A percentile compares a stretch with the other conserved stretches of the same genome.
These are phyloP conservation scores for Cydia strobilella DNA, from an alignment of 1,140 invertebrate species.

Conservation along the genomic window DNA sequence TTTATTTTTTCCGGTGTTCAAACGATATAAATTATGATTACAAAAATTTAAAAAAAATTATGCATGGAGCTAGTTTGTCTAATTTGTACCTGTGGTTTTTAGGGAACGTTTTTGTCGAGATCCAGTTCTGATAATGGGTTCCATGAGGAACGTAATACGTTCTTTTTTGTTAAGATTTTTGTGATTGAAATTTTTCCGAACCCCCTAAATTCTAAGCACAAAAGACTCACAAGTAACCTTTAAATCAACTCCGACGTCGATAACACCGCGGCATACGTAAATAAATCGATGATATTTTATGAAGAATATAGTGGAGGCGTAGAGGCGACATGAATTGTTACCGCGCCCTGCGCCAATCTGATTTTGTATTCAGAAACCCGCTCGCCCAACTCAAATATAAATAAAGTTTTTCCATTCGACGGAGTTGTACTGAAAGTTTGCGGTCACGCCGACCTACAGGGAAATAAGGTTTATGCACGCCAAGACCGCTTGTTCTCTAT, in stretches of 20 bases:
- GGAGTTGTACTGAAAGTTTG: constrained; percentile 59
- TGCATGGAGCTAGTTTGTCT: no score
- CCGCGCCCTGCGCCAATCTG: constrained; percentile 46
- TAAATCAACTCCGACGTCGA: constrained; percentile 25
- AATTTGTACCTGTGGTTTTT: no score
- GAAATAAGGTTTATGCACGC: constrained; percentile 56
- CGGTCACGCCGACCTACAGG: constrained; percentile 48
- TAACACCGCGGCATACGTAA: constrained; percentile 15
- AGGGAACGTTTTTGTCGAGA: no score
- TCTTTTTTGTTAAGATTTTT: no score
- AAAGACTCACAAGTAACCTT: constrained; percentile 13
- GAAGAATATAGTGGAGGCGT: constrained; percentile 14
- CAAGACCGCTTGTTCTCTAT: constrained; percentile 7
- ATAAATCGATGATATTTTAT: constrained; percentile 31
- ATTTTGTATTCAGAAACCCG: constrained; percentile 66
- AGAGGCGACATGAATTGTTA: constrained; percentile 33
- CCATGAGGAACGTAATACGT: no score
- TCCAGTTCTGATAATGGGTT: no score
- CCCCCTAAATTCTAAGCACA: neutral
- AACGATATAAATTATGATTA: no score
- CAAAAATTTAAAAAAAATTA: no score
- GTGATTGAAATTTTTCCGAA: neutral
- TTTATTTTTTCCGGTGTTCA: no score
- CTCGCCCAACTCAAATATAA: constrained; percentile 62
- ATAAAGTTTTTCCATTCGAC: constrained; percentile 72